Conservation (phyloP, 1,140 invertebrate genomes). For the Periplaneta americana region DNA sequence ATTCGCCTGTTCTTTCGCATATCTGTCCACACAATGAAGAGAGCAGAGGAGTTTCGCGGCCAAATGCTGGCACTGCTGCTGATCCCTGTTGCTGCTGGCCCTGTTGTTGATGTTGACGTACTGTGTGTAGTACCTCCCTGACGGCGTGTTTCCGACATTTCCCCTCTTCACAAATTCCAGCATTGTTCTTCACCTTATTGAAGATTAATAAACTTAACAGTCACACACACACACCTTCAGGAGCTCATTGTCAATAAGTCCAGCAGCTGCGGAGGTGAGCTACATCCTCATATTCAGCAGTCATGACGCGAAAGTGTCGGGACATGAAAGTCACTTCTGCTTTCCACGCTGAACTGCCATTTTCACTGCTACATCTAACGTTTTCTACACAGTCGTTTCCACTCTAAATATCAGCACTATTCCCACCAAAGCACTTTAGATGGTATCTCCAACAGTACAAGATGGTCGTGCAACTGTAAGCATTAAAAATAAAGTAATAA, state of each 20-base stretch:
- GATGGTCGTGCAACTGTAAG: background rate
- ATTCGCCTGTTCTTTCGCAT: constrained; percentile 6
- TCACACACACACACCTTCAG: background rate
- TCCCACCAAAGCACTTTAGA: background rate
- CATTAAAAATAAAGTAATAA: background rate
- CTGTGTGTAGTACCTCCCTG: background rate
- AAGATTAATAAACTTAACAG: background rate
- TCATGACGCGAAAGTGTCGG: background rate
- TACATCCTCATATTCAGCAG: background rate
- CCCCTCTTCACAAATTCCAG: constrained; percentile 1
- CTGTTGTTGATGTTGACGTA: background rate
- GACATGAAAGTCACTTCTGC: background rate
- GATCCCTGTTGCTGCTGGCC: background rate
- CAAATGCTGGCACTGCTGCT: constrained; percentile 10
- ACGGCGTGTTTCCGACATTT: background rate
- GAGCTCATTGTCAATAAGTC: background rate
- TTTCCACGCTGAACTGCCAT: background rate
- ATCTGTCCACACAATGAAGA: constrained; percentile 8
- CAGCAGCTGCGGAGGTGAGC: background rate
- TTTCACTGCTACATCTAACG: background rate
- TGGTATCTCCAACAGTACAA: background rate
- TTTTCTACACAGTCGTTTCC: background rate
- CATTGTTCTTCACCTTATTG: background rate
- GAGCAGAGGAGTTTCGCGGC: constrained; percentile 11
- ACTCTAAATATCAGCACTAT: background rate